phyloP scores from a whole-genome alignment of 2,113 vertebrate genomes.

The Phocoena sinus region DNA sequence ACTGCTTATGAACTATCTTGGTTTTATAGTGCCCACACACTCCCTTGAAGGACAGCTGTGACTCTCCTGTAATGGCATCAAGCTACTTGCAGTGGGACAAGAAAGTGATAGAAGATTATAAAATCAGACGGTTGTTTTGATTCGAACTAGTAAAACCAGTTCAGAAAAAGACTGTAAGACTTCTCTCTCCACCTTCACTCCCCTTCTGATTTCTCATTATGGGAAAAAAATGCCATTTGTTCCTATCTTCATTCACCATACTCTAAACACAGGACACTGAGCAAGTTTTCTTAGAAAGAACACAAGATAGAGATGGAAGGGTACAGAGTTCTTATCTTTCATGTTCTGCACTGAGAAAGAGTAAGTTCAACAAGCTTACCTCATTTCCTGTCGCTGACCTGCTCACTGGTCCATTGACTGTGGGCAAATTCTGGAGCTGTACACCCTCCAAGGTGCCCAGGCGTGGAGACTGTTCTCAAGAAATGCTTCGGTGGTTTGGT shows the following conservation, averaged over 20 bases:
- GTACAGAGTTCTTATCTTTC: not conserved
- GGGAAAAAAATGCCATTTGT: not conserved
- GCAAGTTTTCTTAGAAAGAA: not conserved
- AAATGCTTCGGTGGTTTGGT: not conserved
- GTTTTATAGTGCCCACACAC: not conserved
- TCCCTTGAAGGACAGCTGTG: not conserved
- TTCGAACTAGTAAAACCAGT: slow-evolving; percentile 41
- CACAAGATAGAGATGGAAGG: not conserved
- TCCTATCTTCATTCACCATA: not conserved
- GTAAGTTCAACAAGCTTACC: slow-evolving; percentile 34
- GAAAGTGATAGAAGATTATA: slow-evolving; percentile 34
- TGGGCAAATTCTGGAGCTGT: not conserved
- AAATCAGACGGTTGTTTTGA: slow-evolving; percentile 5
- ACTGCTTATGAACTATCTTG: not conserved
- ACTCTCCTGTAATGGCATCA: not conserved
- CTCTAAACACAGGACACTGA: not conserved
- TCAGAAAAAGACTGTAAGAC: not conserved
- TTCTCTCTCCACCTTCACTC: not conserved
- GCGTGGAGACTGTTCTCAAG: not conserved
- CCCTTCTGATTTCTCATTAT: not conserved
- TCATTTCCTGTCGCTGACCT: slow-evolving; percentile 26
- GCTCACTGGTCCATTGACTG: not conserved
- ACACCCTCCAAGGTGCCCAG: not conserved
- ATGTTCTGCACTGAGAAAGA: not conserved
- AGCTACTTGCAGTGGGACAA: not conserved